phyloP scores from a whole-genome alignment of 2,113 vertebrate species.

The Dicaeum eximium region DNA sequence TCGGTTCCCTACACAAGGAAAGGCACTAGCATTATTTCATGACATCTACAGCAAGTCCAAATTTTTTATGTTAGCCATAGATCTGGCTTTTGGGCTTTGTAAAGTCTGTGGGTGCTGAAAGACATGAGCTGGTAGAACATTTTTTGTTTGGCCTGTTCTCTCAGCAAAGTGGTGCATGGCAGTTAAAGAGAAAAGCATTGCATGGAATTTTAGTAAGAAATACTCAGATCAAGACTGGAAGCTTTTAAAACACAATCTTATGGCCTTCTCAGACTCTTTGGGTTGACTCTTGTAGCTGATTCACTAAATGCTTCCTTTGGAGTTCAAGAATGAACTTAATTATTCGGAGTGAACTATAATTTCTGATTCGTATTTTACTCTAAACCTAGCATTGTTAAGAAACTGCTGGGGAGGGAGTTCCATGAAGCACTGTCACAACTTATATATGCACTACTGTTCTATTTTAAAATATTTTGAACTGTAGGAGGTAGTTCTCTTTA shows the following conservation, averaged over 20 bases:
- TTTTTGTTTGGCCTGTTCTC: not conserved
- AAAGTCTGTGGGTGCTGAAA: not conserved
- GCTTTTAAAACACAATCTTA: not conserved
- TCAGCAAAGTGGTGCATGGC: not conserved
- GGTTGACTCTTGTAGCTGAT: not conserved
- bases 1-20: not conserved
- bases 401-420: not conserved
- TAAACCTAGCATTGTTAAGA: not conserved
- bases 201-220: not conserved
- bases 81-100: not conserved
- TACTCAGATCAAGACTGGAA: not conserved
- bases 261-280: not conserved
- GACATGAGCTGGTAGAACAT: not conserved
- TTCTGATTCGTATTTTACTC: not conserved
- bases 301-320: not conserved
- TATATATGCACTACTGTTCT: not conserved
- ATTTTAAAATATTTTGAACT: not conserved
- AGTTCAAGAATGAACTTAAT: not conserved
- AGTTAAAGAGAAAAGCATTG: not conserved
- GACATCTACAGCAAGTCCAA: not conserved
- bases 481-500: not conserved
- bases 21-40: not conserved
- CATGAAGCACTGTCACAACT: not conserved
- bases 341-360: not conserved
- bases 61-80: not conserved